These are phyloP conservation scores for Morpho deidamia DNA, from an alignment of 2,888 invertebrate genomes.

Conservation along the genomic window DNA sequence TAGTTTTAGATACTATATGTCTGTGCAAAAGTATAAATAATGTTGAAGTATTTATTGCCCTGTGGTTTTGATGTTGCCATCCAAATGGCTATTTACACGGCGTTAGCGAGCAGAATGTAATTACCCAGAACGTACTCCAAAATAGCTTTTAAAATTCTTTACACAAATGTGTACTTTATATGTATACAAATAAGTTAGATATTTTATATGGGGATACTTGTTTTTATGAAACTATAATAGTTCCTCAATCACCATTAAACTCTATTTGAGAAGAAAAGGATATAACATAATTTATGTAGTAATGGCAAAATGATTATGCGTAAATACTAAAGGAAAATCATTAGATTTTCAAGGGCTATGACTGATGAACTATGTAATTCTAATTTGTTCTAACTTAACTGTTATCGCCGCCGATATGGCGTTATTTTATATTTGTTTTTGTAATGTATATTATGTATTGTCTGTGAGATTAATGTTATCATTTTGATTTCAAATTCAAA, in stretches of 20 bases:
- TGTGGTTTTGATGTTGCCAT: conserved; percentile 15
- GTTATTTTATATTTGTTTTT: no score
- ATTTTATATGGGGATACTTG: neutral
- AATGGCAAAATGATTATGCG: conserved; percentile 22
- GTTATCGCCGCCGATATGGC: no score
- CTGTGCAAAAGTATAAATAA: conserved; percentile 4
- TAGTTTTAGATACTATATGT: neutral
- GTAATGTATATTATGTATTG: no score
- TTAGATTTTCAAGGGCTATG: no score
- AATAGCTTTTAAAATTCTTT: conserved; percentile 9
- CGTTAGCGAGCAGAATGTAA: conserved; percentile 18
- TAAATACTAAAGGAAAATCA: neutral
- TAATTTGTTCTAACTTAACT: no score
- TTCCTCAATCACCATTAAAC: conserved; percentile 20
- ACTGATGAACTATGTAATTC: no score
- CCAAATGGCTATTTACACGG: conserved; percentile 20
- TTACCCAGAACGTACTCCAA: conserved; percentile 14
- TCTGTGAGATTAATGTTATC: no score
- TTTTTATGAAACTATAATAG: conserved; percentile 8
- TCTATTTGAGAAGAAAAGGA: conserved; percentile 20
- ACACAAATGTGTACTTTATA: neutral
- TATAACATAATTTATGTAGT: conserved; percentile 19
- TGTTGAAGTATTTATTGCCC: conserved; percentile 8
- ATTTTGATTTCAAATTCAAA: no score
- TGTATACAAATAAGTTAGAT: neutral